Evolutionary conservation across 2,113 vertebrate species (phyloP), one percentile per base, ranked within the genome.

Genomic region (Marmota flaviventris): DNA sequence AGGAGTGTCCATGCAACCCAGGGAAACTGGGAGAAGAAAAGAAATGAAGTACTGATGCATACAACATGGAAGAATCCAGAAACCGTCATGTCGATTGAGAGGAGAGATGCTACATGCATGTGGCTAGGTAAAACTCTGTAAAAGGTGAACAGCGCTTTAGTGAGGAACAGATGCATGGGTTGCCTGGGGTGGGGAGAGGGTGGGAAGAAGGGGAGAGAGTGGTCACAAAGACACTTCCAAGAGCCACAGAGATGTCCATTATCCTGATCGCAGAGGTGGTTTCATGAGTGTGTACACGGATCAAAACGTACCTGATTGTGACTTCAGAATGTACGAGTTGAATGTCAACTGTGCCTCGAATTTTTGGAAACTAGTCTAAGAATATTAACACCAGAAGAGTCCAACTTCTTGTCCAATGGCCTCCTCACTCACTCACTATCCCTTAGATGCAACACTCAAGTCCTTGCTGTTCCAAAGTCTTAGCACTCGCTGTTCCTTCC

Each of bases 141-240:
- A 93, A 86, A 85, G 12, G 24, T 78, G n/a, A 85, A 78, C 24
- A 7, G 37, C 81, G 42, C 24, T 73, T 6, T 5, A 61, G 20
- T 9, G 82, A 48, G 48, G 5, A 77, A 58, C 37, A 88, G 42
- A n/a, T 3, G 18, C 2, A 13, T 5, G 63, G 63, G 39, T 13
- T 22, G 4, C 24, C 1, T 4, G 53, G 39, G 78, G 39, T 22
- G 4, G 14, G 39, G 34, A 5, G 27, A 0, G 37, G 45, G 14
- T 0, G 4, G 12, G 48, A 3, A 76, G 85, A 13, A 3, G 0
- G 27, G 29, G 65, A 18, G 13, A 20, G 20, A 39, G 24, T 0
- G 7, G 25, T 72, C 12, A 20, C 53, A 32, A 81, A 70, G 29
- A 83, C 61, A 48, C 65, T 48, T 61, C 79, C 34, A 18, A 20